These are phyloP conservation scores for Pedionomus torquatus DNA, from an alignment of 2,113 vertebrate genomes.

Conservation along the genomic window DNA sequence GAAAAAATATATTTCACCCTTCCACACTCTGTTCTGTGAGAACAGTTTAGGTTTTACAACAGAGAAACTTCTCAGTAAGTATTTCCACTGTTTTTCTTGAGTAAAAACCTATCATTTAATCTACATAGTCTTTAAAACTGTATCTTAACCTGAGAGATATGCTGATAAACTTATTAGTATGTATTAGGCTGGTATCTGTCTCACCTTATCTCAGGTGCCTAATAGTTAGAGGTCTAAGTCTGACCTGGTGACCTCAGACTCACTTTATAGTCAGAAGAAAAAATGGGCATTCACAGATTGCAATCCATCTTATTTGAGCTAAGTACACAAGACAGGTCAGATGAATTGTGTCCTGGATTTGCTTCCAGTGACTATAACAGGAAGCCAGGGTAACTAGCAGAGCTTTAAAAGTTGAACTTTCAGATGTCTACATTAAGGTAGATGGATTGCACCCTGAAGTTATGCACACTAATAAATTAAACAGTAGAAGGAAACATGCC, in stretches of 20 bases:
- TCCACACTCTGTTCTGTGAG: neutral
- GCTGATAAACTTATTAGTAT: neutral
- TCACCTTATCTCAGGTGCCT: slow-evolving; percentile 55
- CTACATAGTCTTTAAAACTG: neutral
- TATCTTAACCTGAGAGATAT: neutral
- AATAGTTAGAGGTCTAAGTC: slow-evolving; percentile 15
- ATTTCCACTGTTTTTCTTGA: neutral
- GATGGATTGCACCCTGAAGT: slow-evolving; percentile 50
- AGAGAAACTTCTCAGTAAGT: neutral
- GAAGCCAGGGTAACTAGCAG: slow-evolving; percentile 48
- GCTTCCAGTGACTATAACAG: slow-evolving; percentile 46
- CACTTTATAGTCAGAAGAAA: slow-evolving; percentile 27
- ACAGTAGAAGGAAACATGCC: neutral
- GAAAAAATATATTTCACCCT: neutral
- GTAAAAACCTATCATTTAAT: neutral
- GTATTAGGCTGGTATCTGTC: slow-evolving; percentile 1
- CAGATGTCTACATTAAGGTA: slow-evolving; percentile 49
- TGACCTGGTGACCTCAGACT: slow-evolving; percentile 40
- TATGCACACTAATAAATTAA: slow-evolving; percentile 31
- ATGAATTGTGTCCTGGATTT: slow-evolving; percentile 63
- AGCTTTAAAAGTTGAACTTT: slow-evolving; percentile 45
- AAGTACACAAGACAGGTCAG: slow-evolving; percentile 49
- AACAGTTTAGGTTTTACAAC: neutral
- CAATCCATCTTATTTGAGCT: slow-evolving; percentile 58
- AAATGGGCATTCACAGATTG: slow-evolving; percentile 40